Evolutionary conservation across 1,140 invertebrate species (phyloP).

Genomic region (Caenorhabditis brenneri): DNA sequence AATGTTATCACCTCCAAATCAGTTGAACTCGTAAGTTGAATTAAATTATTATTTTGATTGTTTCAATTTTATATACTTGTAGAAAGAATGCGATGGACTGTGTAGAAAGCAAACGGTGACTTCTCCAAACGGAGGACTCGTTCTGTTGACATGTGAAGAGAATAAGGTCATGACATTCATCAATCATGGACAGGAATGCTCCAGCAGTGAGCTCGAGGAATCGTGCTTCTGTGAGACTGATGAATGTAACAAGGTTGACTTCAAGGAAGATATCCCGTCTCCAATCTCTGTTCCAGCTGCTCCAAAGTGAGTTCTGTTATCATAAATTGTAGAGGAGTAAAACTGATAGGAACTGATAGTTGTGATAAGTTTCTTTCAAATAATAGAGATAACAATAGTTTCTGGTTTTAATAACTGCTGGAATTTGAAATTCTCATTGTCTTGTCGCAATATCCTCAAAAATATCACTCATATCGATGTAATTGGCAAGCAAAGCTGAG

Average conservation of each 20-base stretch:
- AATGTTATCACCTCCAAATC: conserved; percentile 42
- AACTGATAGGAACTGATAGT: conserved; percentile 27
- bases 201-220: conserved; percentile 33
- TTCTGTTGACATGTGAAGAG: conserved; percentile 42
- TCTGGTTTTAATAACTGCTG: too few species aligned
- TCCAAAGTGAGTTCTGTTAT: conserved; percentile 35
- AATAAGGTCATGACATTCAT: conserved; percentile 29
- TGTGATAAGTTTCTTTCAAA: too few species aligned
- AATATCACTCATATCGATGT: too few species aligned
- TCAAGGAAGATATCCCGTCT: neutral
- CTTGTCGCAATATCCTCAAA: too few species aligned
- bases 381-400: too few species aligned
- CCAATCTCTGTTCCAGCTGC: neutral
- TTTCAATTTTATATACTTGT: neutral
- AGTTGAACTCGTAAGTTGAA: neutral
- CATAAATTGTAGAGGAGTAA: neutral
- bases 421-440: too few species aligned
- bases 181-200: conserved; percentile 20
- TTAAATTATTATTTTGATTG: too few species aligned
- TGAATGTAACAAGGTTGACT: conserved; percentile 4
- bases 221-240: conserved; percentile 22
- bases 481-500: too few species aligned
- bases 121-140: neutral
- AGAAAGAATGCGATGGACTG: conserved; percentile 23
- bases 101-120: conserved; percentile 6